Base-by-base conservation (phyloP, 2,113 vertebrate genomes). In the Urocitellus parryii region DNA sequence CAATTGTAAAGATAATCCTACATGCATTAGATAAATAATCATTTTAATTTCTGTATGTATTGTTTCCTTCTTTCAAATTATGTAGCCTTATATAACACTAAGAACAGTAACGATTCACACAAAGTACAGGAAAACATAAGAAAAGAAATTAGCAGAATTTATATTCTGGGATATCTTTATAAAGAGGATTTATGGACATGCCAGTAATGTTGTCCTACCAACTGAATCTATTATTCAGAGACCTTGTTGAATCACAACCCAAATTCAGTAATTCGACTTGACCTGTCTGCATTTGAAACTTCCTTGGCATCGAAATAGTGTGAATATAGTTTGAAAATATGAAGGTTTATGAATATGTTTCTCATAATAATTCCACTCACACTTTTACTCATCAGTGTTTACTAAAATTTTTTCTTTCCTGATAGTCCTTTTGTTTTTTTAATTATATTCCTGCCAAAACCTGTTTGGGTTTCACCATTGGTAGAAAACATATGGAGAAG, bases 41-140 rank as follows among this genome's bases (percentile, higher is more conserved):
- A 65, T 58, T 58, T 91, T 42, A 68, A 14, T 73, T 91, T 5
- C n/a, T 22, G 37, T 88, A 5, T 73, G 2, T 16, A 45, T 65
- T 61, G 0, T 48, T 78, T 88, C 20, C 9, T 76, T 74, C 61
- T 4, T 22, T 20, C 4, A 72, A 73, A 24, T 65, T 2, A 17
- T 34, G 22, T 61, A n/a, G 17, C 25, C 34, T n/a, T 81, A 8
- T 29, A 4, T 56, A 85, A n/a, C 4, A 39, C 5, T 42, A 29
- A 56, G 24, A 65, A n/a, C 42, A 58, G 0, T 29, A 27, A n/a
- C 1, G 51, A 29, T 22, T 13, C 51, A 17, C 20, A 24, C 3
- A 56, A 67, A 8, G 0, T 9, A 5, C 2, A 37, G 14, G 7
- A 6, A 6, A 14, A 2, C 2, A 17, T 25, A 34, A 84, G 2